These are phyloP conservation scores for Scomber colias DNA, from an alignment of 2,113 vertebrate genomes.

Conservation along the genomic window DNA sequence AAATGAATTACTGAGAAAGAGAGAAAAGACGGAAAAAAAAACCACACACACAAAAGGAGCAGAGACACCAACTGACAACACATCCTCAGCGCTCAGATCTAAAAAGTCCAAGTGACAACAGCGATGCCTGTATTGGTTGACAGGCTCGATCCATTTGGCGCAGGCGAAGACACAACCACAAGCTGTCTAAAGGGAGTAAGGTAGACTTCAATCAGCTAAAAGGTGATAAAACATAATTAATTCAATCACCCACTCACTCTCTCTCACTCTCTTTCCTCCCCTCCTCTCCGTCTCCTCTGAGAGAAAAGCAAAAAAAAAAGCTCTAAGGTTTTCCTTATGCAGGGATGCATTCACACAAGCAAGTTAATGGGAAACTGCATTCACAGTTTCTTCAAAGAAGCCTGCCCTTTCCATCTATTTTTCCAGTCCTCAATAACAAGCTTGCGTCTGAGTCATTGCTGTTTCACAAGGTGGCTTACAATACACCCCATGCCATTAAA, in stretches of 20 bases:
- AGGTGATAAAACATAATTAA: conserved; percentile 84
- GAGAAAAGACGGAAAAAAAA: background rate
- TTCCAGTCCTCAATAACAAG: conserved; percentile 26
- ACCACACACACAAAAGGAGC: conserved; percentile 19
- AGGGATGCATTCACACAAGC: conserved; percentile 33
- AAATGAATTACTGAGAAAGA: conserved; percentile 48
- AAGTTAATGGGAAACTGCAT: conserved; percentile 57
- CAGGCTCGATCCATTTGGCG: conserved; percentile 69
- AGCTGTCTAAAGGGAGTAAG: conserved; percentile 66
- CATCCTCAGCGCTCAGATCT: conserved; percentile 29
- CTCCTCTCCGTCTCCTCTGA: conserved; percentile 8
- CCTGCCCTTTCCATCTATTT: conserved; percentile 20
- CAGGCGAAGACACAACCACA: conserved; percentile 61
- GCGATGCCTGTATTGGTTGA: conserved; percentile 49
- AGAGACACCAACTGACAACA: conserved; percentile 26
- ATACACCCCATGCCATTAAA: conserved; percentile 38
- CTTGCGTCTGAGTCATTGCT: conserved; percentile 15
- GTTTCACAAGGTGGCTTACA: conserved; percentile 12
- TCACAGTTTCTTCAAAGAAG: conserved; percentile 44
- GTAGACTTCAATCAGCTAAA: conserved; percentile 82
- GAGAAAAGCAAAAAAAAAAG: conserved; percentile 16
- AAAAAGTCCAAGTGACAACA: conserved; percentile 54
- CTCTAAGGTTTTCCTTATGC: background rate
- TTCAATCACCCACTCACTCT: conserved; percentile 67
- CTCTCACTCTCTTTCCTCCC: background rate